Conservation (phyloP, 2,113 vertebrate species). For the Haemorhous mexicanus region DNA sequence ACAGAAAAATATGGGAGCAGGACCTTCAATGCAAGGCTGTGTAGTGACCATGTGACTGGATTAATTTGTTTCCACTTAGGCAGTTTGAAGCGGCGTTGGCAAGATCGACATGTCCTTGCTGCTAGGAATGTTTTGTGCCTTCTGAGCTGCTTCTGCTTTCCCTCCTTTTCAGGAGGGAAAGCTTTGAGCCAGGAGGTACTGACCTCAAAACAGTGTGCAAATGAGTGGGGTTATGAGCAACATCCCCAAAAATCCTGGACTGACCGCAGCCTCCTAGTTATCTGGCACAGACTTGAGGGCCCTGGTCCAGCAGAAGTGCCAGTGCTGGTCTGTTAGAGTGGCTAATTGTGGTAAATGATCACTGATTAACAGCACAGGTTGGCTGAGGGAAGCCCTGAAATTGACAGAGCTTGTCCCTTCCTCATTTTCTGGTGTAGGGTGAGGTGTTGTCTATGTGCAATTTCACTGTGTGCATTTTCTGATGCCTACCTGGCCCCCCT, state of each 20-base stretch:
- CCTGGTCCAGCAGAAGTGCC: not conserved
- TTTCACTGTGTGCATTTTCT: not conserved
- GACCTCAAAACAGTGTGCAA: not conserved
- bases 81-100: not conserved
- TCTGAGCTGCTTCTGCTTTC: not conserved
- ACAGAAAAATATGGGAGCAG: not conserved
- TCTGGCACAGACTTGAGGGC: rapidly evolving
- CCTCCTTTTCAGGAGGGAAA: not conserved
- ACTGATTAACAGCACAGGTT: not conserved
- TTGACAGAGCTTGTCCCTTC: not conserved
- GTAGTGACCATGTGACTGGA: not conserved
- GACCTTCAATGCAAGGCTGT: not conserved
- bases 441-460: rapidly evolving
- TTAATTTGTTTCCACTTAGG: not conserved
- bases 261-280: not conserved
- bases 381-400: not conserved
- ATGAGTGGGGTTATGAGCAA: not conserved
- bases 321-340: not conserved
- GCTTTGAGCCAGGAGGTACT: not conserved
- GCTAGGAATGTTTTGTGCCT: not conserved
- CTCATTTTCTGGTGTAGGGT: not conserved
- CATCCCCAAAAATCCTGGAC: not conserved
- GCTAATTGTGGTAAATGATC: not conserved
- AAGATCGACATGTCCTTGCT: not conserved
- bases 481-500: rapidly evolving